Evolutionary conservation across 2,797 vertebrate species (phyloP).

Genomic region (Meriones psammophilus): DNA sequence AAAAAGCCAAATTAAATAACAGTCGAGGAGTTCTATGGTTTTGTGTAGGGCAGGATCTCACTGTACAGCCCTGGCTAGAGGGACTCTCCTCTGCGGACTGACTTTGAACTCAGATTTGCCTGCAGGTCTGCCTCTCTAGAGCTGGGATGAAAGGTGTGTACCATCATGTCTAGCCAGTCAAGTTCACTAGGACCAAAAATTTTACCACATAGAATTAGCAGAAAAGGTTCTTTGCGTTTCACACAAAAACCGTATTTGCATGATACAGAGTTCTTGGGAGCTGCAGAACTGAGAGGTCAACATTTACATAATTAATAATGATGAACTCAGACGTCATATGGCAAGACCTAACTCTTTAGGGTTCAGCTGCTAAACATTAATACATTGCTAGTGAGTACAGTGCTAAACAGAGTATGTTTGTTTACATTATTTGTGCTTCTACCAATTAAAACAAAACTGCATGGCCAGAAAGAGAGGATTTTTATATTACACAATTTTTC

Average conservation of each 20-base stretch:
- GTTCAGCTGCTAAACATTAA: slow-evolving; percentile 32
- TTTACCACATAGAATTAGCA: neutral
- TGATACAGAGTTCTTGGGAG: neutral
- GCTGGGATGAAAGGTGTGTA: neutral
- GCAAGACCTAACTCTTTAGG: neutral
- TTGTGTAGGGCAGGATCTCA: neutral
- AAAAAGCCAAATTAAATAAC: slow-evolving; percentile 19
- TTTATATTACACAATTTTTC: neutral
- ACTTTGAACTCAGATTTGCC: neutral
- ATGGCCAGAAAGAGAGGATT: slow-evolving; percentile 1
- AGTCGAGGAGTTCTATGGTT: neutral
- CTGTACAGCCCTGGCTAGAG: neutral
- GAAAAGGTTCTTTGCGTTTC: slow-evolving; percentile 8
- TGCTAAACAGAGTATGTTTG: neutral
- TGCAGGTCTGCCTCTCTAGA: neutral
- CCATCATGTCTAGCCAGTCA: neutral
- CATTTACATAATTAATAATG: slow-evolving; percentile 45
- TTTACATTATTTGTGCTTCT: neutral
- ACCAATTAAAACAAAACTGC: neutral
- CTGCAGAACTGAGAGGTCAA: slow-evolving; percentile 16
- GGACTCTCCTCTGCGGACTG: neutral
- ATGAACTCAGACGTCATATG: neutral
- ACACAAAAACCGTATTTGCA: neutral
- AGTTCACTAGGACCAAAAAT: neutral
- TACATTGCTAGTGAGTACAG: neutral